Evolutionary conservation across 2,113 vertebrate species (phyloP), one percentile per base, ranked within the genome.

Genomic region (Coracopsis vasa): DNA sequence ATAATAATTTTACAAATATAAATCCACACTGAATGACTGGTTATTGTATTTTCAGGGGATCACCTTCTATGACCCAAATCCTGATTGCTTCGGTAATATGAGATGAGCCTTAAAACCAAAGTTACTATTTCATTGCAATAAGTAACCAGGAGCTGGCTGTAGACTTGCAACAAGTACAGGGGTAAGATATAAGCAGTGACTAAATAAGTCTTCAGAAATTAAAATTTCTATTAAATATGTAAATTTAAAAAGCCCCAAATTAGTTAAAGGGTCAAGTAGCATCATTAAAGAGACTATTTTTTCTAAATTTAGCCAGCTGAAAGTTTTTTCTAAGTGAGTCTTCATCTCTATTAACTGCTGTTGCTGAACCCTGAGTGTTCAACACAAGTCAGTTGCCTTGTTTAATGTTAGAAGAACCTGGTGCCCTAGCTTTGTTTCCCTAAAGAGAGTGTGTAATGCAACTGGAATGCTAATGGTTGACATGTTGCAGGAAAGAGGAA

Each of bases 401-500:
- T 61, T 77, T 69, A 92, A 67, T 13, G 48, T 85, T 85, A 80
- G 67, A 48, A 86, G 50, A 88, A 54, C 62, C 53, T 65, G 47
- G 45, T 95, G 82, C 86, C 58, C 88, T 87, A 89, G 93, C 69
- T 91, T 94, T 94, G 78, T 86, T 58, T 78, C 80, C 47, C 54
- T 64, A 65, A 88, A 92, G 35, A 86, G 78, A 74, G 31, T n/a
- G 41, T 73, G 80, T 88, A 96, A 96, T 94, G 88, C 45, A 81
- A 27, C 33, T 97, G 95, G 96, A 97, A 96, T 97, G 95, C 94
- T 89, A 97, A 94, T 56, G 90, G 56, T 25, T 96, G 92, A 94
- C 93, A 93, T 33, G 83, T n/a, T 94, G 93, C 93, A 94, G 92
- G 91, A 53, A 94, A 85, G 82, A 95, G 91, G 90, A 96, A 96